Conservation (phyloP, 2,888 invertebrate species). For the Ennomos fuscantarius region DNA sequence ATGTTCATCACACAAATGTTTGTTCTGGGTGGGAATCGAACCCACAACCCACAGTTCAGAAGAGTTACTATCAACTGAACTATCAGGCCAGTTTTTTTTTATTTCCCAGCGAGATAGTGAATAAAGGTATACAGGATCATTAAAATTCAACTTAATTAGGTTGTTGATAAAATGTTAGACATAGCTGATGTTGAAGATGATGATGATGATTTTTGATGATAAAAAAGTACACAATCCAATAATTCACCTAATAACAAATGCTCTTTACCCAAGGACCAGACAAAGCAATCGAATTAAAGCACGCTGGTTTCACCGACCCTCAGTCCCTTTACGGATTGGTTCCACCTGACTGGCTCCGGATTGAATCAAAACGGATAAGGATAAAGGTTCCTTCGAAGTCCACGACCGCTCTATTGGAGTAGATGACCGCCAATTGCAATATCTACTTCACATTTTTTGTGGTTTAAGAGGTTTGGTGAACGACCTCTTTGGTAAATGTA, state of each 20-base stretch:
- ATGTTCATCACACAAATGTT: too few relatives aligned
- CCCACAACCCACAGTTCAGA: too few relatives aligned
- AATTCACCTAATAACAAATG: slow-evolving; percentile 24
- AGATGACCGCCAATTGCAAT: slow-evolving; percentile 18
- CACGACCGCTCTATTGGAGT: slow-evolving; percentile 11
- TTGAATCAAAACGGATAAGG: slow-evolving; percentile 27
- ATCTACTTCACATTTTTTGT: slow-evolving; percentile 10
- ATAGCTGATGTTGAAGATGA: too few relatives aligned
- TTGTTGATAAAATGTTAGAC: too few relatives aligned
- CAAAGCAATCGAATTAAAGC: slow-evolving; percentile 32
- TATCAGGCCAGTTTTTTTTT: too few relatives aligned
- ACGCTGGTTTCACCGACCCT: slow-evolving; percentile 31
- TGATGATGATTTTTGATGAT: not conserved
- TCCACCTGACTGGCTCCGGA: slow-evolving; percentile 26
- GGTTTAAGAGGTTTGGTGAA: slow-evolving; percentile 3
- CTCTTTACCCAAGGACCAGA: slow-evolving; percentile 29
- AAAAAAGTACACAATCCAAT: slow-evolving; percentile 8
- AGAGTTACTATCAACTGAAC: too few relatives aligned
- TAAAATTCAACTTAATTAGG: too few relatives aligned
- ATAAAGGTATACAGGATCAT: too few relatives aligned
- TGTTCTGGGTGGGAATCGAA: too few relatives aligned
- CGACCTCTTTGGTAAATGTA: not conserved
- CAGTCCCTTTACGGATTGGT: slow-evolving; percentile 24
- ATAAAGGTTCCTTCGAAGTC: slow-evolving; percentile 24
- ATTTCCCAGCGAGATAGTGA: too few relatives aligned